Base-by-base conservation (phyloP, 2,113 vertebrate species). In the Reinhardtius hippoglossoides region DNA sequence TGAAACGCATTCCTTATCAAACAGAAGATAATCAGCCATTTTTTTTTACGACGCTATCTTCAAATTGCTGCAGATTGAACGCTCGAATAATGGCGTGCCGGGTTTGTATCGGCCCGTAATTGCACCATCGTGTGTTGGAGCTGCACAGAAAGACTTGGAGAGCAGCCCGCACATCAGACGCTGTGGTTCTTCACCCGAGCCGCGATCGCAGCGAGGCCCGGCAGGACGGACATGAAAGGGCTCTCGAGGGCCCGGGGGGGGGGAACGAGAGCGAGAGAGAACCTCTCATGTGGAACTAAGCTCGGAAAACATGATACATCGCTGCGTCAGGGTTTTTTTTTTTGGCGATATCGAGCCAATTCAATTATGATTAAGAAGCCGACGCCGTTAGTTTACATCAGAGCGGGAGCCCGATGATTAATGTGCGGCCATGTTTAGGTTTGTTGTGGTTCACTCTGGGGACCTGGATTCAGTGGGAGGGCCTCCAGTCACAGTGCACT, bases 271-370 rank as follows among this genome's bases (percentile, higher is more conserved):
- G n/a, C n/a, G 44, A 56, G 46, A 74, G 24, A 12, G 74, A 80
- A 80, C 67, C 81, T 57, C 42, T 80, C 59, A 50, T 65, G 80
- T 72, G 73, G 82, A 89, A 87, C 85, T 74, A 81, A 89, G 78
- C 79, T 81, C 56, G 55, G 42, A 74, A 82, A 86, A 79, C 70
- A 83, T 65, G 84, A 90, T 86, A 10, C 82, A 84, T 62, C 1
- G 57, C 73, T 60, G 37, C 23, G n/a, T 80, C 81, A 35, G 82
- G 46, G 5, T 78, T 78, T 31, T 1, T 31, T 1, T 27, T 27
- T 27, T 31, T 78, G 56, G 58, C 48, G 48, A 70, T 83, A 79
- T 80, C 57, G 26, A 54, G 64, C 76, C 83, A 79, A 68, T 85
- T 82, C 72, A 71, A 76, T 89, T 86, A 86, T 75, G 69, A 81